phyloP scores from a whole-genome alignment of 2,888 invertebrate genomes.

The Polydrusus tereticollis region DNA sequence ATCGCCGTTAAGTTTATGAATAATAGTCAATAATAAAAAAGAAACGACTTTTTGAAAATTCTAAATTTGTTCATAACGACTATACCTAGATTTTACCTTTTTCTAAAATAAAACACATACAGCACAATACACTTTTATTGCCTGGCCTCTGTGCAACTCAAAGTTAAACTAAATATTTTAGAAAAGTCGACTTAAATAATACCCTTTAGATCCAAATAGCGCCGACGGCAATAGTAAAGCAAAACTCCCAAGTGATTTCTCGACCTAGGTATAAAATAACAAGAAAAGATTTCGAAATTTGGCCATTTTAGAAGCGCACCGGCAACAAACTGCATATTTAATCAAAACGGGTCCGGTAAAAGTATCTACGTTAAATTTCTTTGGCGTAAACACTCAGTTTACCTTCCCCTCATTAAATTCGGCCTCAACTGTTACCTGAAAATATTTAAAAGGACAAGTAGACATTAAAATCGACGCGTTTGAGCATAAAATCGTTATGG shows the following conservation, averaged over 20 bases:
- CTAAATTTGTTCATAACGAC: too few species aligned
- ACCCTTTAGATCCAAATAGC: constrained; percentile 13
- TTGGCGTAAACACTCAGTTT: background rate
- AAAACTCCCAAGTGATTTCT: constrained; percentile 24
- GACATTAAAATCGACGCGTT: background rate
- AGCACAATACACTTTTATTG: background rate
- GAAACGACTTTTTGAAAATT: too few species aligned
- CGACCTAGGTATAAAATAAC: constrained; percentile 38
- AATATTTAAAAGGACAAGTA: background rate
- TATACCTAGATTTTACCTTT: too few species aligned
- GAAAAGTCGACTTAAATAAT: constrained; percentile 28
- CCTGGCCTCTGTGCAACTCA: background rate
- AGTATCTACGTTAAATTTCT: constrained; percentile 2
- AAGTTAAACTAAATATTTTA: constrained; percentile 28
- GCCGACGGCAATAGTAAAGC: constrained; percentile 16
- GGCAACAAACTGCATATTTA: constrained; percentile 35
- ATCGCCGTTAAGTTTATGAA: too few species aligned
- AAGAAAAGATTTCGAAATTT: constrained; percentile 27
- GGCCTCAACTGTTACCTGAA: background rate
- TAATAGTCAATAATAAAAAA: too few species aligned
- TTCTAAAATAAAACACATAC: background rate
- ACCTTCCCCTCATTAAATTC: background rate
- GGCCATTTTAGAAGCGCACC: constrained; percentile 11
- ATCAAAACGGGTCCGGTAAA: constrained; percentile 14
- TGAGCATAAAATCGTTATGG: background rate